Base-by-base conservation (phyloP, 2,888 invertebrate species). In the Macrosoma leucophasiata region DNA sequence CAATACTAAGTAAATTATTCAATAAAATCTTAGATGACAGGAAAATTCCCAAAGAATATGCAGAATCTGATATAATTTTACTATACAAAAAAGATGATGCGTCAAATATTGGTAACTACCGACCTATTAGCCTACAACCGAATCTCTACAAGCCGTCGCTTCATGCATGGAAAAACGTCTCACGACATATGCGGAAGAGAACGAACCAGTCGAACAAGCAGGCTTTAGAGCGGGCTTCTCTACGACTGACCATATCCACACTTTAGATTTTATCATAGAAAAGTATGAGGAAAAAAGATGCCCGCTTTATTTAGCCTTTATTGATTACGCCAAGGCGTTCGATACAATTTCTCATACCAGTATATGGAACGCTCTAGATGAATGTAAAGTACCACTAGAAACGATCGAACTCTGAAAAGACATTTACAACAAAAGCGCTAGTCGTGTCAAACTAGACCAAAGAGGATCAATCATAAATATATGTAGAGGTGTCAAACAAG, bases 351-450 rank as follows among this genome's bases (percentile, higher is more conserved):
- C n/a, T n/a, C n/a, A n/a, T n/a, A n/a, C n/a, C n/a, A n/a, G n/a
- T n/a, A n/a, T n/a, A n/a, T n/a, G n/a, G n/a, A n/a, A n/a, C n/a
- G n/a, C n/a, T n/a, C n/a, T n/a, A n/a, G n/a, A n/a, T n/a, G n/a
- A n/a, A n/a, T n/a, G n/a, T n/a, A n/a, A n/a, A n/a, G n/a, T n/a
- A n/a, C n/a, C n/a, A n/a, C n/a, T n/a, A n/a, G n/a, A n/a, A n/a
- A n/a, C n/a, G n/a, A n/a, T n/a, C 18, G 18, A 15, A 13, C 27
- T 27, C n/a, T 14, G 13, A 27, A 15, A 27, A 27, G 15, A 8
- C 11, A 27, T 22, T 10, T 22, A 22, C n/a, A 22, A 8, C n/a
- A 22, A 22, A 22, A 22, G 22, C n/a, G 22, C n/a, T n/a, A n/a
- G n/a, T n/a, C n/a, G n/a, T n/a, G n/a, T n/a, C n/a, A n/a, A n/a